Conservation (phyloP, 2,113 vertebrate genomes). For the Microcebus lehilahytsara region DNA sequence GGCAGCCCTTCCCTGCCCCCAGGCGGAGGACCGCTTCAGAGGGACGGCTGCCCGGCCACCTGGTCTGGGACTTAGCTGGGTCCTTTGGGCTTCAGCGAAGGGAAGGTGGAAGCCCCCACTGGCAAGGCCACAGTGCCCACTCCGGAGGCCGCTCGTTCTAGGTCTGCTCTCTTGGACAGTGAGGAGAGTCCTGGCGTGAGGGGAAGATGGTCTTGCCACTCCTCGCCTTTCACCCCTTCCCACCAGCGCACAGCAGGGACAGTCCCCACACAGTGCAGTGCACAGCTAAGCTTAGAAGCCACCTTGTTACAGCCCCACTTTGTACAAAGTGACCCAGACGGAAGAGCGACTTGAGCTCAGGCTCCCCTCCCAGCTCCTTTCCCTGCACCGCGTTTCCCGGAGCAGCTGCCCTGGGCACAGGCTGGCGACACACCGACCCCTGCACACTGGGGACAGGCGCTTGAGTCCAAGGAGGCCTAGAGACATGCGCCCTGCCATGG, state of each 20-base stretch:
- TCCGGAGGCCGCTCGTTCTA: neutral
- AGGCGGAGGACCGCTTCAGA: neutral
- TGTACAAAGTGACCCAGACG: neutral
- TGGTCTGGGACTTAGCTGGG: neutral
- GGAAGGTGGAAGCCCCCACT: neutral
- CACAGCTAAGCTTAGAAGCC: neutral
- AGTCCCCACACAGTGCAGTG: neutral
- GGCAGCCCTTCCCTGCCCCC: neutral
- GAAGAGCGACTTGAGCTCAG: neutral
- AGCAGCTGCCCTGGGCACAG: neutral
- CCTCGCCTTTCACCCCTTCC: neutral
- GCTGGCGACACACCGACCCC: neutral
- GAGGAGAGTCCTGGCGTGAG: neutral
- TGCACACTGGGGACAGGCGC: neutral
- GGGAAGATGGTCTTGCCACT: neutral
- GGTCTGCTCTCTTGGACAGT: neutral
- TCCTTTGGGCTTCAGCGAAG: neutral
- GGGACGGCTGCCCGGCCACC: neutral
- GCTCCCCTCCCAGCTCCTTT: neutral
- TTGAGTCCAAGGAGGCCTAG: neutral
- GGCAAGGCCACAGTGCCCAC: neutral
- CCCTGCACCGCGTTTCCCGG: neutral
- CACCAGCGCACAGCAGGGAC: accelerated
- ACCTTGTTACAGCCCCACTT: neutral
- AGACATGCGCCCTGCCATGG: neutral